phyloP scores from a whole-genome alignment of 2,888 invertebrate genomes.

The Acronicta leporina region DNA sequence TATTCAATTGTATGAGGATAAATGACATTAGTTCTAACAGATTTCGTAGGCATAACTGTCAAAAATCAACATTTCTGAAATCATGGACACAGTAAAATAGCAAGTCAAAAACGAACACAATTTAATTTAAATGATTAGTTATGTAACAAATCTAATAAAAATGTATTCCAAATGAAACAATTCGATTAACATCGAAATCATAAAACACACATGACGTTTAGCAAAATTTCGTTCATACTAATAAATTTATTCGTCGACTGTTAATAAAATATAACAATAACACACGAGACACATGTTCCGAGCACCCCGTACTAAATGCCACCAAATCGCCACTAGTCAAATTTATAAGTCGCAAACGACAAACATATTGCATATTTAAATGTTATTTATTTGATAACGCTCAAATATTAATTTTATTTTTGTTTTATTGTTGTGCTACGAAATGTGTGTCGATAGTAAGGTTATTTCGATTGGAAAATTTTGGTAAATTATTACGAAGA shows the following conservation, averaged over 20 bases:
- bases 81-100: no score
- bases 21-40: no score
- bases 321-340: constrained; percentile 55
- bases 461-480: constrained; percentile 5
- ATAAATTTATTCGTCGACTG: constrained; percentile 50
- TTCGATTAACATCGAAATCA: constrained; percentile 24
- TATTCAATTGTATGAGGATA: no score
- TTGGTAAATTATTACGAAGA: neutral
- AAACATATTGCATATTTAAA: constrained; percentile 46
- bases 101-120: neutral
- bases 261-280: constrained; percentile 57
- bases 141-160: constrained; percentile 11
- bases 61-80: no score
- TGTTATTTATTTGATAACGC: constrained; percentile 53
- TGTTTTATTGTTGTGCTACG: constrained; percentile 51
- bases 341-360: constrained; percentile 59
- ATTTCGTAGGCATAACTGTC: no score
- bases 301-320: constrained; percentile 48
- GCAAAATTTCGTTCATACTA: constrained; percentile 43
- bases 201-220: constrained; percentile 23
- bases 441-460: constrained; percentile 38
- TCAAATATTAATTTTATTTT: constrained; percentile 46
- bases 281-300: constrained; percentile 49
- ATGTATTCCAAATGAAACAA: constrained; percentile 8
- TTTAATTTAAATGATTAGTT: neutral